These are phyloP conservation scores for Melitaea athalia DNA, from an alignment of 2,888 invertebrate species.

Conservation along the genomic window DNA sequence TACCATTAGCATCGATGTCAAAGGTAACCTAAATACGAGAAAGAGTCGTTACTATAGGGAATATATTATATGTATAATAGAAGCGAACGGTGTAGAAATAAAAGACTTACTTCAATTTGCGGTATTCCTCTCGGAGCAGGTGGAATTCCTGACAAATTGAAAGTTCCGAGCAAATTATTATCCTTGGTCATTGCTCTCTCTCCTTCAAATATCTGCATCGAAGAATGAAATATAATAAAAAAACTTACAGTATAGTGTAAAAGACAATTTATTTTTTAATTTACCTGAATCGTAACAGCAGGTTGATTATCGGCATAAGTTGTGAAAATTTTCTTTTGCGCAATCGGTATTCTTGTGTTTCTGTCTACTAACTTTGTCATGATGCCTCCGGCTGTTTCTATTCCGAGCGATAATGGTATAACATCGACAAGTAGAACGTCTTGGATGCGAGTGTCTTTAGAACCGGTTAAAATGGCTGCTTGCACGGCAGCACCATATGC, in stretches of 20 bases:
- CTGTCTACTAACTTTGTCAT: conserved; percentile 94
- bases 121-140: conserved; percentile 92
- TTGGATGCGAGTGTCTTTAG: conserved; percentile 85
- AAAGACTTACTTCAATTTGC: conserved; percentile 81
- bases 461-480: conserved; percentile 93
- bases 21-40: conserved; percentile 87
- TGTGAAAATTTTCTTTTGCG: conserved; percentile 91
- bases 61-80: not conserved
- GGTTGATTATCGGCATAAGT: conserved; percentile 97
- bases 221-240: not conserved
- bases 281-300: conserved; percentile 90
- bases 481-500: conserved; percentile 97
- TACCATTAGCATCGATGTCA: conserved; percentile 95
- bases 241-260: not conserved
- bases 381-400: conserved; percentile 92
- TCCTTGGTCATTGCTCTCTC: conserved; percentile 95
- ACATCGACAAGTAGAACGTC: conserved; percentile 93
- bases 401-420: conserved; percentile 88
- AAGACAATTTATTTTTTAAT: not conserved
- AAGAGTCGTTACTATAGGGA: not conserved
- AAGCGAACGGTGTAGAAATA: not conserved
- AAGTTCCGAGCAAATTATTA: conserved; percentile 92
- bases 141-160: conserved; percentile 91
- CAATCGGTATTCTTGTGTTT: conserved; percentile 90
- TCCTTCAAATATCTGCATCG: conserved; percentile 87